Evolutionary conservation across 92 coral and sea anemone genomes (phyloP), one percentile per base, ranked within the genome.

Genomic region (Nematostella vectensis): DNA sequence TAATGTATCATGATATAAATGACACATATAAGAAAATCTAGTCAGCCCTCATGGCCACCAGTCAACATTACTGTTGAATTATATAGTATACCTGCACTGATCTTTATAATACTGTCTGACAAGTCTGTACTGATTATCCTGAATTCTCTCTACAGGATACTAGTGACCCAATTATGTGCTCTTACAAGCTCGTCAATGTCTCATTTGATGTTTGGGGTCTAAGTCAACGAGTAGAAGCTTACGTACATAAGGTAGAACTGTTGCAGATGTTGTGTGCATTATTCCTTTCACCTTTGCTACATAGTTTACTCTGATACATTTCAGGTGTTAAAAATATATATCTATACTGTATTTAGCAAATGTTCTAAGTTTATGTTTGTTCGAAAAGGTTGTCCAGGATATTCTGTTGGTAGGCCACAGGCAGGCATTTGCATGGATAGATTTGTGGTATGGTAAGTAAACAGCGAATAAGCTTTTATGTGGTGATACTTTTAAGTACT

Each of bases 391-490:
- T n/a, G n/a, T 91, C 15, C 85, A 83, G 71, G 98, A 91, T 56
- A 70, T 91, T 52, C 65, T 91, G 12, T 58, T 82, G 21, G 81
- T 86, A 42, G 98, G 98, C 12, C 98, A 91, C 58, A 69, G 88
- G 65, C 98, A 91, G 63, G 98, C 98, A 25, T 91, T 91, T 68
- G 95, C 98, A 3, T 91, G 98, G 98, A 87, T 91, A 42, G 98
- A 91, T 38, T 64, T 70, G 44, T 91, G 98, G 98, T 77, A 83
- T 63, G 98, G 98, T 91, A 62, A 39, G 97, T 72, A 40, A 17
- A 0, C n/a, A n/a, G 2, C 39, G 15, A 33, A 15, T 33, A 15
- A 6, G 6, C 15, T 15, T 33, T 33, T 6, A 6, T 33, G 40
- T 33, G 6, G 40, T 33, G 6, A 33, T 6, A 6, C 6, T 6